phyloP scores from a whole-genome alignment of 1,140 invertebrate species.

The Drosophila watanabei region DNA sequence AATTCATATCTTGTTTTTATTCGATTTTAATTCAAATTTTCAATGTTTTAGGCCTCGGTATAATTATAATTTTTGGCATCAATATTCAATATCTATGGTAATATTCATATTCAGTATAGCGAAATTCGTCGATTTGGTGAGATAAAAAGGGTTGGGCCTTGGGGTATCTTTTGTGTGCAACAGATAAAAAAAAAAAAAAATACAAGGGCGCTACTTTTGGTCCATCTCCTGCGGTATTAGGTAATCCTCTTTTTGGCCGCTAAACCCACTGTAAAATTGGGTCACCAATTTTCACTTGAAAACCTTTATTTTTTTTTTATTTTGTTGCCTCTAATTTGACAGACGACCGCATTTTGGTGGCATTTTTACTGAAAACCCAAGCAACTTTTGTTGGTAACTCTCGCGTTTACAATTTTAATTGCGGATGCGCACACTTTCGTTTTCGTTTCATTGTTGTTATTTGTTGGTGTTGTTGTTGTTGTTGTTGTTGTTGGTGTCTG shows the following conservation, averaged over 20 bases:
- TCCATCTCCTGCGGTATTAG: constrained; percentile 28
- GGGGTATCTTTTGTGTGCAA: constrained; percentile 6
- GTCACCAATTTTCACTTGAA: constrained; percentile 63
- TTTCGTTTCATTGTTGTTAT: constrained; percentile 62
- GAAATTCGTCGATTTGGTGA: constrained; percentile 10
- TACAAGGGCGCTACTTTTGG: constrained; percentile 23
- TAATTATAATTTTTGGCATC: constrained; percentile 17
- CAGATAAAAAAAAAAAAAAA: constrained; percentile 5
- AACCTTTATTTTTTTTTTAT: constrained; percentile 12
- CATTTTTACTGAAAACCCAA: constrained; percentile 60
- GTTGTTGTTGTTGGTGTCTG: constrained; percentile 19
- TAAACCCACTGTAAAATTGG: constrained; percentile 40
- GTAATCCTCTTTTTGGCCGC: constrained; percentile 36
- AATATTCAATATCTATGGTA: constrained; percentile 18
- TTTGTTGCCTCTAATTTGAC: constrained; percentile 71
- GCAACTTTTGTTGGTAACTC: constrained; percentile 49
- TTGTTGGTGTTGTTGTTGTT: constrained; percentile 24
- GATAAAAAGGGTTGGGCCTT: constrained; percentile 32
- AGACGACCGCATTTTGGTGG: constrained; percentile 69
- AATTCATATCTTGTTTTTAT: neutral
- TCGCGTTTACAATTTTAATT: constrained; percentile 76
- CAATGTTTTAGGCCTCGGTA: constrained; percentile 27
- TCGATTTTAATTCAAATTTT: constrained; percentile 14
- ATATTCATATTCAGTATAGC: constrained; percentile 1
- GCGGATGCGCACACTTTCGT: constrained; percentile 83